Conservation (phyloP, 2,888 invertebrate genomes). For the Drosophila helvetica region DNA sequence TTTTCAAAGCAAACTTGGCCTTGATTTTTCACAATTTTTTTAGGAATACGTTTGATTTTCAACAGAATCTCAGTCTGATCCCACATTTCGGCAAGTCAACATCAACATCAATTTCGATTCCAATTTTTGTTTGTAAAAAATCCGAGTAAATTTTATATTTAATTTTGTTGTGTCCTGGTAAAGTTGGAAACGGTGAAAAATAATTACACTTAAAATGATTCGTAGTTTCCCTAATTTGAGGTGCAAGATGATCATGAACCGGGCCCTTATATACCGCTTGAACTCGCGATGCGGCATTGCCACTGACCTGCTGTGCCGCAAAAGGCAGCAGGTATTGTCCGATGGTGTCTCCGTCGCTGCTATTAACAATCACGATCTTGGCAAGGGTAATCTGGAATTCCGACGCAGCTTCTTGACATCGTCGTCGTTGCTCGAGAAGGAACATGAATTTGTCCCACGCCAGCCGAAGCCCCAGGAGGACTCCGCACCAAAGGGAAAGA, state of each 20-base stretch:
- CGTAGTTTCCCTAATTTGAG: constrained; percentile 49
- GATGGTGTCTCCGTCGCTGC: constrained; percentile 41
- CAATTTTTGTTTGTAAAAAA: background rate
- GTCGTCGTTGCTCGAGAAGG: constrained; percentile 46
- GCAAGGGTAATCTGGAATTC: too few relatives aligned
- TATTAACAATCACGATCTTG: constrained; percentile 24
- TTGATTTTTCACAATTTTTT: constrained; percentile 14
- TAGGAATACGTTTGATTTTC: background rate
- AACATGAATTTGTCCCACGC: too few relatives aligned
- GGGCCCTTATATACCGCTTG: constrained; percentile 21
- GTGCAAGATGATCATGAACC: constrained; percentile 32
- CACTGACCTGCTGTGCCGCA: constrained; percentile 2
- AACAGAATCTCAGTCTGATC: constrained; percentile 13
- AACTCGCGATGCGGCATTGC: constrained; percentile 17
- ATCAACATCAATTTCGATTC: background rate
- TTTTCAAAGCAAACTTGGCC: constrained; percentile 9
- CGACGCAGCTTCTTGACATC: constrained; percentile 37
- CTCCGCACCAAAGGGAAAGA: too few relatives aligned
- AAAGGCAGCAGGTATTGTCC: background rate
- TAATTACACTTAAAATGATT: constrained; percentile 40
- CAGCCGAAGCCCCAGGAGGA: too few relatives aligned
- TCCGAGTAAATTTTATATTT: background rate
- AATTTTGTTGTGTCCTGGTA: background rate
- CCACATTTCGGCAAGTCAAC: constrained; percentile 18
- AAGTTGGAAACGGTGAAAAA: too few relatives aligned